Evolutionary conservation across 2,113 vertebrate species (phyloP), one percentile per base, ranked within the genome.

Genomic region (Telmatochromis brachygnathus): DNA sequence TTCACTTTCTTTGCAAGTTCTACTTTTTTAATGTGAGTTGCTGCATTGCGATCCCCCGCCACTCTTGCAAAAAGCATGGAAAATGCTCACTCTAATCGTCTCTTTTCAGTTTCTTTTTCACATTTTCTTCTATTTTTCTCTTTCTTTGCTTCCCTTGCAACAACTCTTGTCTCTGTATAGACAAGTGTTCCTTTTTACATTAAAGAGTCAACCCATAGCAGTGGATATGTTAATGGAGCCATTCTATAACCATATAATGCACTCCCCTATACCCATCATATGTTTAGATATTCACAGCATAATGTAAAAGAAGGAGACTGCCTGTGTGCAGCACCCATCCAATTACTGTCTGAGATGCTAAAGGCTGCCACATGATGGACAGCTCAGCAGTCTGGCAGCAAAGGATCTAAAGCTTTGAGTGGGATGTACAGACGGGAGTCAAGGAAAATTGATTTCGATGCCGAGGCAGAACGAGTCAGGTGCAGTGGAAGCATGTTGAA

Each of bases 291-390:
- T 89, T 85, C 87, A 83, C 68, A 54, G 86, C 28, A 17, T 84
- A 82, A 90, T 89, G 82, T 88, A 91, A 92, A 92, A 84, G 87
- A 88, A 84, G 70, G 49, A 79, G 82, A 14, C 70, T 81, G 87
- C 62, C 79, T 82, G 60, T 35, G 81, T 90, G 84, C 79, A 68
- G 86, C 85, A 84, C 37, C 77, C 51, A 85, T 94, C 91, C 93
- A 95, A 94, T 94, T 94, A 94, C 87, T 89, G 87, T 87, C 90
- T 56, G 42, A 68, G 75, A 93, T 84, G 82, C 88, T 84, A 88
- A 93, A 88, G 91, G 88, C 84, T 86, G 80, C 85, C 79, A 77
- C 60, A 68, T 91, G 94, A 96, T 91, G 90, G 94, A 93, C 92
- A 93, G 92, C 90, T 89, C 88, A 89, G 88, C 79, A 68, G 68